phyloP scores from a whole-genome alignment of 2,113 vertebrate species.

The Eptesicus fuscus region DNA sequence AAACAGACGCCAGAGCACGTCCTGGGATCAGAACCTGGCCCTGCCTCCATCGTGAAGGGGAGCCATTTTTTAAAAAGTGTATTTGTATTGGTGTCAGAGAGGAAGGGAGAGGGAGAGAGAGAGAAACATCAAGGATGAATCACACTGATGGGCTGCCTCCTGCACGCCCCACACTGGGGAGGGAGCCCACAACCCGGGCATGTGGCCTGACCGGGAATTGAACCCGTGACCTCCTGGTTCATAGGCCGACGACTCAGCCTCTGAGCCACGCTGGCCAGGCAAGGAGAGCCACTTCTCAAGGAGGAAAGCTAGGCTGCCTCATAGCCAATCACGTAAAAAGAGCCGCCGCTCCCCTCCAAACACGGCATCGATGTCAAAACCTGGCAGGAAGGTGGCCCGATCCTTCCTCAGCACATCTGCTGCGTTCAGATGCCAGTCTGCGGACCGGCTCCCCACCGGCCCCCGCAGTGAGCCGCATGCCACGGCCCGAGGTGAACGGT shows the following conservation, averaged over 20 bases:
- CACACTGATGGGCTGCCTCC: no score
- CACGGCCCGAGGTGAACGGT: not conserved
- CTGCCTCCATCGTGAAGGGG: fast-evolving
- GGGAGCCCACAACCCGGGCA: no score
- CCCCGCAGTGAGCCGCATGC: not conserved
- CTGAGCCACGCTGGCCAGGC: no score
- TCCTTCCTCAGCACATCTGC: not conserved
- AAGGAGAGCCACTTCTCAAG: not conserved
- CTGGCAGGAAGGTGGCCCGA: not conserved
- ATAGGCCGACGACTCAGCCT: no score
- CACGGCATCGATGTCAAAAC: not conserved
- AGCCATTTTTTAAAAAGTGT: not conserved
- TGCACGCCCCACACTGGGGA: no score
- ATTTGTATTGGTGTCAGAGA: no score
- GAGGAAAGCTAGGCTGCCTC: not conserved
- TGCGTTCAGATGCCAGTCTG: not conserved
- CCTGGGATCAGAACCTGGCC: not conserved
- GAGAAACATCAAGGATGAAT: no score
- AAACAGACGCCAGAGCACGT: not conserved
- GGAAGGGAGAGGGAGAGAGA: no score
- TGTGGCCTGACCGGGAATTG: no score
- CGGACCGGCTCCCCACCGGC: not conserved
- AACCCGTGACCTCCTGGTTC: no score
- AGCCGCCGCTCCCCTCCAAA: not conserved
- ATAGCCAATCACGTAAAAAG: not conserved